A percentile compares a stretch with the other conserved stretches of the same genome.
These are phyloP conservation scores for Ametastegia equiseti DNA, from an alignment of 2,888 invertebrate genomes.

Conservation along the genomic window DNA sequence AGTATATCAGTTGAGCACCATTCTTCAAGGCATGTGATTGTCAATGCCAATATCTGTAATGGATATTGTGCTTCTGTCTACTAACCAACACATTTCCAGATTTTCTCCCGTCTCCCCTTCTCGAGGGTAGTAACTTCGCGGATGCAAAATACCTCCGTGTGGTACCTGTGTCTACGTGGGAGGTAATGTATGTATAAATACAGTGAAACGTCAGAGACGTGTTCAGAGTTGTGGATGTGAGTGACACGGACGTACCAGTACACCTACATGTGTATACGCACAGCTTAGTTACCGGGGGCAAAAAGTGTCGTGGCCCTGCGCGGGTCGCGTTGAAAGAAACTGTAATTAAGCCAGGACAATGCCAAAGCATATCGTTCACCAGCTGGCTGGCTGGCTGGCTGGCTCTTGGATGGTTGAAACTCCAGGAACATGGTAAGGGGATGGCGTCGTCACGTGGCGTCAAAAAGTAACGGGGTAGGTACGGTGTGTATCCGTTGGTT, in stretches of 20 bases:
- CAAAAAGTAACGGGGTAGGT: constrained; percentile 47
- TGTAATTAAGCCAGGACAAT: constrained; percentile 51
- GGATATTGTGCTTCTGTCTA: constrained; percentile 46
- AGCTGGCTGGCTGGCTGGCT: constrained; percentile 46
- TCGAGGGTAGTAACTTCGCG: constrained; percentile 22
- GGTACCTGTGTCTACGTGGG: constrained; percentile 2
- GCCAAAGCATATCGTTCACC: constrained; percentile 49
- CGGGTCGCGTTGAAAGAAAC: constrained; percentile 50
- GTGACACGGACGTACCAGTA: neutral
- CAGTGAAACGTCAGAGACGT: constrained; percentile 1
- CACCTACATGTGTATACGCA: constrained; percentile 13
- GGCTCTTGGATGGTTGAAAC: constrained; percentile 31
- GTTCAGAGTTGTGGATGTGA: neutral
- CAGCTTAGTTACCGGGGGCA: constrained; percentile 44
- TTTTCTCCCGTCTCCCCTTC: constrained; percentile 32
- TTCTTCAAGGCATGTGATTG: constrained; percentile 35
- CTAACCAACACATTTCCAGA: constrained; percentile 43
- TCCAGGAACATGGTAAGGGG: constrained; percentile 36
- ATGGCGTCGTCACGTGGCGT: constrained; percentile 41
- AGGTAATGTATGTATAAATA: constrained; percentile 24
- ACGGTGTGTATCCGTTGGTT: constrained; percentile 53
- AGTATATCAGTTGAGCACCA: constrained; percentile 34
- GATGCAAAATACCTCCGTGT: constrained; percentile 37
- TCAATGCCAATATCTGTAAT: constrained; percentile 49
- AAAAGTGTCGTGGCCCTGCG: constrained; percentile 41